Conservation (phyloP, 1,140 invertebrate species). For the Aphidius gifuensis region DNA sequence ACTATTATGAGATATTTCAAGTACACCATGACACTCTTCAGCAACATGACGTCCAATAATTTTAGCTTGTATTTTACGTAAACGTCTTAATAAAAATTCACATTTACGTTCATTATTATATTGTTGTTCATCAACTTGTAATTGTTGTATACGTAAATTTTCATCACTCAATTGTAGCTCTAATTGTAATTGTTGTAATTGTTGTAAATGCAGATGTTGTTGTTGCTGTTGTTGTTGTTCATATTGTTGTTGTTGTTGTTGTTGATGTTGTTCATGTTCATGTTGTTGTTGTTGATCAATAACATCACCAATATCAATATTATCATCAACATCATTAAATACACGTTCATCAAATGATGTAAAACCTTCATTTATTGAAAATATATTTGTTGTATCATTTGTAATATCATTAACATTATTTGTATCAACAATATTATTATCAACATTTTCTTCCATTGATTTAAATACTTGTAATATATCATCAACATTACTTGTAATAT, state of each 20-base stretch:
- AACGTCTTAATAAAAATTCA: slow-evolving; percentile 68
- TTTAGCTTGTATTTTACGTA: slow-evolving; percentile 72
- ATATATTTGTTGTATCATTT: slow-evolving; percentile 56
- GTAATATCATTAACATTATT: slow-evolving; percentile 25
- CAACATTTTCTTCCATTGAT: slow-evolving; percentile 59
- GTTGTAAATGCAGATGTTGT: slow-evolving; percentile 49
- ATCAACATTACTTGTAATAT: slow-evolving; percentile 60
- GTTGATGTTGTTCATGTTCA: slow-evolving; percentile 30
- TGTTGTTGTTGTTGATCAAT: slow-evolving; percentile 47
- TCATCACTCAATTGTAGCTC: slow-evolving; percentile 28
- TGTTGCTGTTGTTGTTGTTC: slow-evolving; percentile 52
- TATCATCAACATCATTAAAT: slow-evolving; percentile 58
- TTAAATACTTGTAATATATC: slow-evolving; percentile 67
- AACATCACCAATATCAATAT: slow-evolving; percentile 36
- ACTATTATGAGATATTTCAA: slow-evolving; percentile 66
- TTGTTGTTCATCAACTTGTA: slow-evolving; percentile 58
- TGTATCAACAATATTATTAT: slow-evolving; percentile 25
- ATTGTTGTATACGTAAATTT: slow-evolving; percentile 42
- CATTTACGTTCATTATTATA: slow-evolving; percentile 61
- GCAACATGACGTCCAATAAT: slow-evolving; percentile 71
- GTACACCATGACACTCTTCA: slow-evolving; percentile 69
- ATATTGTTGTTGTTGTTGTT: slow-evolving; percentile 60
- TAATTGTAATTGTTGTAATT: too few relatives aligned
- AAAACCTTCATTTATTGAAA: slow-evolving; percentile 55
- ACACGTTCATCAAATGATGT: slow-evolving; percentile 60